These are phyloP conservation scores for Manis javanica DNA, from an alignment of 2,797 vertebrate genomes.

Conservation along the genomic window DNA sequence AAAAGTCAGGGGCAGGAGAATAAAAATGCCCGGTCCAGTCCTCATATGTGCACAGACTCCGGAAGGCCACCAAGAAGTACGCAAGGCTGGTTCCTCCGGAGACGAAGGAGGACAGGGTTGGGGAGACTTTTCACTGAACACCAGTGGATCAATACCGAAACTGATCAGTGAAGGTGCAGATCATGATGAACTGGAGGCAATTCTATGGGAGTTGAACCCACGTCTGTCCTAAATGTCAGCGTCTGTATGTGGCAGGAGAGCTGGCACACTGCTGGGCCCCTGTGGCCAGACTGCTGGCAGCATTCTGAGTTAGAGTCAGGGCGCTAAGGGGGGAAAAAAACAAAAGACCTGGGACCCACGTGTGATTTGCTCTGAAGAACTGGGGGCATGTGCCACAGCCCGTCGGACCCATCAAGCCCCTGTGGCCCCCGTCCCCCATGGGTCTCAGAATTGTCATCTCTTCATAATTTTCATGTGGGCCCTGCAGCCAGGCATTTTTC, in stretches of 20 bases:
- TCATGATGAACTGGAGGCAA: not conserved
- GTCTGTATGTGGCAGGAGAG: not conserved
- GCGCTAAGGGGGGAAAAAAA: not conserved
- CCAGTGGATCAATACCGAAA: not conserved
- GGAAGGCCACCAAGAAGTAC: not conserved
- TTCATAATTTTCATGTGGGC: not conserved
- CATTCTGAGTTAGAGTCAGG: not conserved
- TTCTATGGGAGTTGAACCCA: not conserved
- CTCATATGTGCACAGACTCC: not conserved
- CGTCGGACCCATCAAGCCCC: accelerated
- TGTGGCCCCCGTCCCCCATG: accelerated
- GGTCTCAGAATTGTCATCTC: not conserved
- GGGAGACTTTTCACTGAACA: not conserved
- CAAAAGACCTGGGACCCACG: not conserved
- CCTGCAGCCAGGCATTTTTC: not conserved
- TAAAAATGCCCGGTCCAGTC: accelerated
- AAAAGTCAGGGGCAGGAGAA: not conserved
- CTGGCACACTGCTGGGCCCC: not conserved
- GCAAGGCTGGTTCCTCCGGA: not conserved
- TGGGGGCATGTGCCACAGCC: accelerated
- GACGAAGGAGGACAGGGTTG: not conserved
- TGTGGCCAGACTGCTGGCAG: not conserved
- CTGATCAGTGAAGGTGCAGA: not conserved
- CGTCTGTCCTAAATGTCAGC: not conserved
- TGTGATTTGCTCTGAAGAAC: not conserved